Base-by-base conservation (phyloP, 2,888 invertebrate genomes). In the Hoplodrina blanda region DNA sequence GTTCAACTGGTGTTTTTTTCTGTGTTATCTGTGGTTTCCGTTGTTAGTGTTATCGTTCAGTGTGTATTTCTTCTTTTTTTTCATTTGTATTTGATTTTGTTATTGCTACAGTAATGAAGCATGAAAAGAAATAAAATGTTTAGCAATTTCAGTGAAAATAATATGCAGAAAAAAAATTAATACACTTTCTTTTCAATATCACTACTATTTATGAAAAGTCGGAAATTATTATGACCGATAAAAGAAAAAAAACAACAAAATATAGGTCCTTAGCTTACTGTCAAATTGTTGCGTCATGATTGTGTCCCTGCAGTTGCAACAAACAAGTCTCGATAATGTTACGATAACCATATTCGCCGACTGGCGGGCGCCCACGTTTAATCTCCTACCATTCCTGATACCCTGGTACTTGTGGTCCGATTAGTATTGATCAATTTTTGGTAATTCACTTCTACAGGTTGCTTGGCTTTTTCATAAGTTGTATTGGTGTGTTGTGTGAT, bases 351-450 rank as follows among this genome's bases (percentile, higher is more conserved):
- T 25, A 19, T 49, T 52, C 60, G 33, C 19, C 56, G 55, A 37
- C 66, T 41, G 52, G 20, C 50, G 44, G 55, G 55, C 56, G 66
- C 80, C 62, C 53, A 67, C 33, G 33, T 68, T 53, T 62, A 30
- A 64, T 54, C 53, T 78, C 64, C 66, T 69, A 46, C 11, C 0
- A 44, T 78, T 69, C 61, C 62, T 81, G 52, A 15, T 49, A 10
- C 19, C 78, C 78, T 79, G 46, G 78, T 79, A 79, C 65, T 73
- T 65, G 46, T 81, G 78, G 50, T 78, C 73, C 62, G 66, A 79
- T 78, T 78, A 55, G 60, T 78, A 79, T 79, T 68, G 81, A 73
- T 68, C 65, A 68, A 81, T 66, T 81, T 78, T 56, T 68, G 54
- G 61, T 67, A 53, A 53, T 72, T 52, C 33, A 53, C 20, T 57